Conservation (phyloP, 2,888 invertebrate genomes). For the Sabellastarte sp. region DNA sequence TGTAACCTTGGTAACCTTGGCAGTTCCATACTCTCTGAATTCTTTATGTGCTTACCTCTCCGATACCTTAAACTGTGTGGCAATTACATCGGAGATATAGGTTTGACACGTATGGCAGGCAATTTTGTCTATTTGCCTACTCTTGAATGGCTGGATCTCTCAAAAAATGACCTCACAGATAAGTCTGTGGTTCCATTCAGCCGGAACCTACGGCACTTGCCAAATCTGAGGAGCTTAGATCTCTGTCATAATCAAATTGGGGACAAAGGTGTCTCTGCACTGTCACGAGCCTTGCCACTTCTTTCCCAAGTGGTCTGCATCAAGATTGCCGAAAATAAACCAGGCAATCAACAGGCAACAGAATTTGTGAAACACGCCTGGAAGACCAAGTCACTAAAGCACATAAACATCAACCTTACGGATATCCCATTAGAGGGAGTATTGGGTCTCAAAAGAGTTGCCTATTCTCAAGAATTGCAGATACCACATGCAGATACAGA, state of each 20-base stretch:
- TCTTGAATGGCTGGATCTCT: slow-evolving; percentile 26
- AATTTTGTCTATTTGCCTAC: slow-evolving; percentile 24
- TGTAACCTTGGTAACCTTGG: slow-evolving; percentile 22
- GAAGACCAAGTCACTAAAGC: slow-evolving; percentile 18
- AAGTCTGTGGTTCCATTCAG: slow-evolving; percentile 13
- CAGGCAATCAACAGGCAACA: slow-evolving; percentile 7
- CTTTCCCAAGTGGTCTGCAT: slow-evolving; percentile 13
- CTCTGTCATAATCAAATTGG: slow-evolving; percentile 24
- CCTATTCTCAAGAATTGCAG: slow-evolving; percentile 2
- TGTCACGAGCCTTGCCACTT: slow-evolving; percentile 10
- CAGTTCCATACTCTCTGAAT: slow-evolving; percentile 16
- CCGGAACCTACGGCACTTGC: slow-evolving; percentile 13
- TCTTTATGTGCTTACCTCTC: slow-evolving; percentile 27
- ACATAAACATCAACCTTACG: slow-evolving; percentile 23
- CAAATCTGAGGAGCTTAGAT: slow-evolving; percentile 23
- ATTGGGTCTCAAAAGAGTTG: slow-evolving; percentile 14
- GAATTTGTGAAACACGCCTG: slow-evolving; percentile 11
- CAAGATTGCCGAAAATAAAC: slow-evolving; percentile 13
- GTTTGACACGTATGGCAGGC: slow-evolving; percentile 6
- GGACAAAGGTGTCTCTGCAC: slow-evolving; percentile 16
- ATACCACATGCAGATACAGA: neutral
- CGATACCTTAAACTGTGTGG: slow-evolving; percentile 20
- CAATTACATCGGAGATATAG: slow-evolving; percentile 23
- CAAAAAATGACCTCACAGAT: slow-evolving; percentile 25
- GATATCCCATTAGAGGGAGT: slow-evolving; percentile 16